These are phyloP conservation scores for Coryphaenoides rupestris DNA, from an alignment of 2,113 vertebrate species.

Conservation along the genomic window DNA sequence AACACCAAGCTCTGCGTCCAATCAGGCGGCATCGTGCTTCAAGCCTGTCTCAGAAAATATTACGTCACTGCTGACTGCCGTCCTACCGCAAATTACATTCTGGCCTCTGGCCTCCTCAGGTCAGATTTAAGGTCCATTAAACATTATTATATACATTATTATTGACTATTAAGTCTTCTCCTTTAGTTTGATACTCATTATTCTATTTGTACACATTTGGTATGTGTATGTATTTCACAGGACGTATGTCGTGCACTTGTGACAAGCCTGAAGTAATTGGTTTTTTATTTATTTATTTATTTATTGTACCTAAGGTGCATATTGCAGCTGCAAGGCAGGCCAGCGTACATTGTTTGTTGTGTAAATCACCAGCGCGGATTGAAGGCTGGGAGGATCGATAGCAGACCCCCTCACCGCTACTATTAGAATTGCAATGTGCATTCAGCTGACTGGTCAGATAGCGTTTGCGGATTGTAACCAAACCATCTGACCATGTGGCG, in stretches of 20 bases:
- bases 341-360: neutral
- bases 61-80: constrained; percentile 17
- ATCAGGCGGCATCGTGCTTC: constrained; percentile 35
- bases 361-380: neutral
- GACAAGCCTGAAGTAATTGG: constrained; percentile 2
- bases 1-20: constrained; percentile 18
- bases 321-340: neutral
- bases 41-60: constrained; percentile 33
- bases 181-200: constrained; percentile 4
- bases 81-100: constrained; percentile 23
- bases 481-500: constrained; percentile 53
- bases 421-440: constrained; percentile 31
- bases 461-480: constrained; percentile 51
- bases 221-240: constrained; percentile 17
- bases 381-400: constrained; percentile 27
- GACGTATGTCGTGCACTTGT: constrained; percentile 6
- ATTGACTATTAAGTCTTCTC: constrained; percentile 1
- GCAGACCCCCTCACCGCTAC: constrained; percentile 38
- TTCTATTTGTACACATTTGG: neutral
- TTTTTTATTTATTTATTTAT: constrained; percentile 3
- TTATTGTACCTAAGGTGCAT: neutral
- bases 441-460: constrained; percentile 59
- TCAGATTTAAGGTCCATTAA: constrained; percentile 9
- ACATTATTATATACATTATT: neutral
- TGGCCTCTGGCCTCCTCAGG: neutral